A percentile compares a stretch with the other conserved stretches of the same genome.
Evolutionary conservation across 2,113 vertebrate species (phyloP).

Genomic region (Dicerorhinus sumatrensis): DNA sequence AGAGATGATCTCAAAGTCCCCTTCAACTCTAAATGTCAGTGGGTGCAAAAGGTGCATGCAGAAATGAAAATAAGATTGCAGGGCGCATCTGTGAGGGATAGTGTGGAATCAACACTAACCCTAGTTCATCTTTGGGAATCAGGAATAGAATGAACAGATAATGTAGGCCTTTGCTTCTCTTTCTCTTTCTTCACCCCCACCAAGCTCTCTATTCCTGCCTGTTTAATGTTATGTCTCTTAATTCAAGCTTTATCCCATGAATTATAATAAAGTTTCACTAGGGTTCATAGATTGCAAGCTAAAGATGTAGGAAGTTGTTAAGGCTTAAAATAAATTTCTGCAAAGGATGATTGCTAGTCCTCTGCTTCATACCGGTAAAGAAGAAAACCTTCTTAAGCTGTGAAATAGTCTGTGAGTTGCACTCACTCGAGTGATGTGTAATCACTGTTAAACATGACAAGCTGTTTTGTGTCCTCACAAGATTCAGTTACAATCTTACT

Average conservation of each 20-base stretch:
- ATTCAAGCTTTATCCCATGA: background rate
- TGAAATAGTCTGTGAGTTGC: background rate
- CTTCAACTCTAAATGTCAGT: background rate
- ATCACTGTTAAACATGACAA: background rate
- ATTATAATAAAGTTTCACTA: background rate
- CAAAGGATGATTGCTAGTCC: background rate
- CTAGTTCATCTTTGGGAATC: background rate
- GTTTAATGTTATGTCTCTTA: background rate
- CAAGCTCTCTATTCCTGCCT: background rate
- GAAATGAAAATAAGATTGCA: background rate
- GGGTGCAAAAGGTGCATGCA: background rate
- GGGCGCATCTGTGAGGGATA: background rate
- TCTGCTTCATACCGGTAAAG: background rate
- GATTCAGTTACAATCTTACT: background rate
- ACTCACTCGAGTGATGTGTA: background rate
- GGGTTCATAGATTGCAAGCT: background rate
- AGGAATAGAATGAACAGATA: background rate
- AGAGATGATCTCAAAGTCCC: background rate
- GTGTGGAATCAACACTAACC: background rate
- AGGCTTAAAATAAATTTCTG: background rate
- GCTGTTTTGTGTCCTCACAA: slow-evolving; percentile 27
- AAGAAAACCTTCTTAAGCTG: background rate
- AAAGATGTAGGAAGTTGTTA: slow-evolving; percentile 5
- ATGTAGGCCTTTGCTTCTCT: background rate
- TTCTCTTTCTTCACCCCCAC: background rate